Evolutionary conservation across 1,140 invertebrate species (phyloP).

Genomic region (Megalopta genalis): DNA sequence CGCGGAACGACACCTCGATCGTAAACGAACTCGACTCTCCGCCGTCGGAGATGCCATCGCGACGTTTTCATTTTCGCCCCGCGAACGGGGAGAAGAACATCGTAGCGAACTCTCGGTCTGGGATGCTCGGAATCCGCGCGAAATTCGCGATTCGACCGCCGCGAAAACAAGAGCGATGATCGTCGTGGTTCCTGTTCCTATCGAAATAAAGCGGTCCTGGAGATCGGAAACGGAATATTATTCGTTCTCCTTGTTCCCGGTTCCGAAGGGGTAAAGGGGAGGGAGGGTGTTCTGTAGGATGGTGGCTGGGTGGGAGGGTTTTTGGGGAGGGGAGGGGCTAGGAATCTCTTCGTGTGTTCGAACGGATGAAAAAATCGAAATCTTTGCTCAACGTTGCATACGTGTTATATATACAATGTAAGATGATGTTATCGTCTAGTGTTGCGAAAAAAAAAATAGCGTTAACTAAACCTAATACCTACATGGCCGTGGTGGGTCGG

Average conservation of each 20-base stretch:
- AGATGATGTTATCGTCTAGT: slow-evolving; percentile 52
- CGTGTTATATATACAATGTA: slow-evolving; percentile 51
- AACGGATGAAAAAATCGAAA: slow-evolving; percentile 62
- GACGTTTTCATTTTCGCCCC: no score
- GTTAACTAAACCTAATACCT: slow-evolving; percentile 10
- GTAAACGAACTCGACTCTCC: no score
- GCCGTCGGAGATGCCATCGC: no score
- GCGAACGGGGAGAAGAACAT: no score
- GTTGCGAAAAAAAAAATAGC: slow-evolving; percentile 33
- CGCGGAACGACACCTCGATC: neutral
- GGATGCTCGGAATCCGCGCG: neutral
- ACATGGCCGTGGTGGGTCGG: neutral
- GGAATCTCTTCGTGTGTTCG: slow-evolving; percentile 54
- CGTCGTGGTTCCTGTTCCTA: neutral
- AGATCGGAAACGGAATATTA: neutral
- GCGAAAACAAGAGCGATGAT: neutral
- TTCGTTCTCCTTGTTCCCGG: neutral
- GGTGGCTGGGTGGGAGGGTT: neutral
- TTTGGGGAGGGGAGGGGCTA: neutral
- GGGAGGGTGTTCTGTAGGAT: neutral
- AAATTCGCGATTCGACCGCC: slow-evolving; percentile 2
- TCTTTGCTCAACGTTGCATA: slow-evolving; percentile 65
- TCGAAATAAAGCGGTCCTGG: neutral
- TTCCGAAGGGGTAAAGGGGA: neutral
- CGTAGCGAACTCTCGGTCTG: no score